Base-by-base conservation (phyloP, 2,888 invertebrate genomes). In the Arctia plantaginis region DNA sequence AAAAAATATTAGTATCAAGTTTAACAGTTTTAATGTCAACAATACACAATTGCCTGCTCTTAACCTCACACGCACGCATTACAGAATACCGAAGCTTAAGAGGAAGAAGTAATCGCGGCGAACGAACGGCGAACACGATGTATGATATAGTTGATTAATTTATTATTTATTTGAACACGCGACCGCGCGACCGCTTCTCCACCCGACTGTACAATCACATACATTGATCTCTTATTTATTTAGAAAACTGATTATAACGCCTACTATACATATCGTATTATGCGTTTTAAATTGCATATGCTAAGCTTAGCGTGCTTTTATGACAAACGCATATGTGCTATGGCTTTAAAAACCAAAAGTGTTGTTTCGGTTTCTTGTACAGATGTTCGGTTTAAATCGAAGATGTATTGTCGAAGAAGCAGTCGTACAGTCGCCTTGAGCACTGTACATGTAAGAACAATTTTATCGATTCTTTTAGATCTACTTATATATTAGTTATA, bases 1-100 rank as follows among this genome's bases (percentile, higher is more conserved):
- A n/a, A n/a, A n/a, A 23, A 39, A 20, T 41, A 6, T 35, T 18
- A n/a, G 30, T 47, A 20, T 59, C 20, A 74, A 80, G 78, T 85
- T 82, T 80, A 80, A 81, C 82, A 84, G 80, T 84, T 81, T 75
- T 80, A 69, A 71, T 47, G 41, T 66, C 66, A 79, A 80, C 76
- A 74, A 80, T 80, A 77, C 81, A 84, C 85, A 82, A 83, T 79
- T 88, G 87, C 87, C 88, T 89, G 88, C 89, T 87, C 87, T 89
- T 93, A 94, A 94, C 93, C 80, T 66, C 93, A 93, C 94, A 77
- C 86, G 94, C 95, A 94, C 84, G 88, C 91, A 89, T 95, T 94
- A 78, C 95, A 95, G 95, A 91, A 95, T 95, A 88, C 95, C 95
- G 91, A 95, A 95, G 91, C 90, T 94, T 87, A 95, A 94, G 91